Evolutionary conservation across 2,797 vertebrate species (phyloP), one percentile per base, ranked within the genome.

Genomic region (Luscinia luscinia): DNA sequence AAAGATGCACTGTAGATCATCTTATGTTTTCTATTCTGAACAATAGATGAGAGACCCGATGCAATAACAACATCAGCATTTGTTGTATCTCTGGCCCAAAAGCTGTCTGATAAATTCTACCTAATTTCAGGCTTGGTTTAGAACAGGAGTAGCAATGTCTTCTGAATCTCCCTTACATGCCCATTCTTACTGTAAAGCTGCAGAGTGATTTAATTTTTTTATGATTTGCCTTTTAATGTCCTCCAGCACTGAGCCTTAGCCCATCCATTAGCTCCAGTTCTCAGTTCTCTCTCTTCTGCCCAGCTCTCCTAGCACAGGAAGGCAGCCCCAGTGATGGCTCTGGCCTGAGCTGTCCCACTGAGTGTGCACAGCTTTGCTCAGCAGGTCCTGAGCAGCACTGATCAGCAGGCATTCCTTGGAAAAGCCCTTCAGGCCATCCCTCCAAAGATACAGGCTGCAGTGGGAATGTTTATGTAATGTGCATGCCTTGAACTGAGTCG

Each of bases 211-310:
- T 52, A 21, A 30, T 75, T 62, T 80, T 80, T 63, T 82, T 12
- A 85, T 72, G 11, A 58, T 78, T 84, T 89, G 41, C 51, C 40
- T 96, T 94, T 84, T 86, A 81, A 66, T 49, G 62, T 93, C 69
- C 73, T 78, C 51, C 73, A 86, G 58, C 2, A 0, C 9, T 72
- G 34, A 32, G 41, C 27, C 76, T 87, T 62, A 81, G 76, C 55
- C 77, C n/a, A 54, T 61, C 43, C 32, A 10, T 93, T 68, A 77
- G 36, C 32, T 40, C 5, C 66, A 48, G 34, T 34, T 34, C 34
- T 34, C 34, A 34, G 34, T 34, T 34, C 34, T 34, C 34, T 34
- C 34, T 34, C 34, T 34, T 34, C 34, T 83, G 74, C 46, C 15
- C 10, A 20, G 36, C 28, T 68, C 63, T n/a, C 46, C 27, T 11